Evolutionary conservation across 2,888 invertebrate genomes (phyloP), one percentile per base, ranked within the genome.

Genomic region (Imbricaverruca yamaguchii): DNA sequence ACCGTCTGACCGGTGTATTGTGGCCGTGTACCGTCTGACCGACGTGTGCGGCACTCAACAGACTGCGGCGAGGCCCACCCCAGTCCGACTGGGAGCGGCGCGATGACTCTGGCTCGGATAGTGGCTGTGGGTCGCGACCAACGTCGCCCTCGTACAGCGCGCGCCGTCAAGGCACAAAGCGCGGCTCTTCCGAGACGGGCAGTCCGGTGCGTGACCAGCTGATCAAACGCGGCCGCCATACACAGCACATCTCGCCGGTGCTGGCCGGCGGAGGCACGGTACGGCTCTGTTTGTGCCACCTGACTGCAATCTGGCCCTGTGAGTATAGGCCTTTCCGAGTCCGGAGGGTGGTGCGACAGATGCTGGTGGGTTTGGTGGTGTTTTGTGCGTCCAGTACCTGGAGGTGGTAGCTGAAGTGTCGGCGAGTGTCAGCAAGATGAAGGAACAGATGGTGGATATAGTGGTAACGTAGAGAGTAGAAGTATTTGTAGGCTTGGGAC

Each of bases 101-200:
- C n/a, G 4, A 65, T 10, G 65, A 65, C 23, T 65, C 65, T 6
- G 65, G 23, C 8, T 65, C 65, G 65, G 65, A 65, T n/a, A 23
- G n/a, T n/a, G 65, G 61, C 61, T 61, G 18, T 18, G 61, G 65
- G n/a, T 65, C 65, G 65, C 65, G 65, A 8, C n/a, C 65, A 10
- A 23, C 65, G n/a, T 23, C 65, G 65, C n/a, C 61, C 18, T 13
- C 61, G 61, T 3, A n/a, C 65, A 23, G n/a, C 65, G 65, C 9
- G 10, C 65, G 65, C 65, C 65, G 65, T 23, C 69, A 69, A 39
- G 69, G 69, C 39, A 69, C 69, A 15, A 69, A 69, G 39, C 69
- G 69, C 25, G 39, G 25, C 25, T 39, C 39, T 21, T 15, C 69
- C 39, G 69, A 69, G 39, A 4, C 69, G 13, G 39, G 12, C 69